Evolutionary conservation across 2,888 invertebrate species (phyloP), one percentile per base, ranked within the genome.

Genomic region (Coelinius sp.): DNA sequence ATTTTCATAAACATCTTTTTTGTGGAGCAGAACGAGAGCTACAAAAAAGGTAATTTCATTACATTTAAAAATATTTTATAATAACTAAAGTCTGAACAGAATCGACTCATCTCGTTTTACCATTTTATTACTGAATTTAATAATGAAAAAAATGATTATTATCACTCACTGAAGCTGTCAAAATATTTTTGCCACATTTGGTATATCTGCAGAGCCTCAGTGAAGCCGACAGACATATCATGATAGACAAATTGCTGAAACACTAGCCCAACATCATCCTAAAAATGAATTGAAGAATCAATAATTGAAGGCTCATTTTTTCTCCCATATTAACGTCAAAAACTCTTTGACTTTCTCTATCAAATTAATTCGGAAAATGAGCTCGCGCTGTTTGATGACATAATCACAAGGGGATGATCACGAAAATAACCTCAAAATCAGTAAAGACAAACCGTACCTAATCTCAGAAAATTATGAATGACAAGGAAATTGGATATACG

Each of bases 151-250:
- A 52, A 62, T 38, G 41, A 52, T 52, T 10, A 46, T n/a, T 17
- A 24, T 46, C 10, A 81, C 81, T 77, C 79, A 86, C 86, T 73
- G 74, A 77, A 22, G 76, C 70, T 17, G 76, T 49, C 6, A 82
- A 70, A 56, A 83, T 14, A 76, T 82, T 85, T 41, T 79, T 70
- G 31, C 78, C 74, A 74, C 82, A 84, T 83, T 80, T 70, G 70
- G 79, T 38, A 73, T 79, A 82, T 65, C 80, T 79, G 75, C 80
- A 81, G 68, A 82, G 75, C 70, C 78, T 84, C 62, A 77, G 63
- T 24, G 83, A 71, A 65, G 76, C 74, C 53, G 82, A 70, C 71
- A 81, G 71, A 74, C 82, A 82, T 85, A 86, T 76, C 86, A 86
- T 86, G 79, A 78, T 86, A 81, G 67, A 63, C 63, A 38, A 62